Base-by-base conservation (phyloP, 2,797 vertebrate genomes). In the Arremon brunneinucha region DNA sequence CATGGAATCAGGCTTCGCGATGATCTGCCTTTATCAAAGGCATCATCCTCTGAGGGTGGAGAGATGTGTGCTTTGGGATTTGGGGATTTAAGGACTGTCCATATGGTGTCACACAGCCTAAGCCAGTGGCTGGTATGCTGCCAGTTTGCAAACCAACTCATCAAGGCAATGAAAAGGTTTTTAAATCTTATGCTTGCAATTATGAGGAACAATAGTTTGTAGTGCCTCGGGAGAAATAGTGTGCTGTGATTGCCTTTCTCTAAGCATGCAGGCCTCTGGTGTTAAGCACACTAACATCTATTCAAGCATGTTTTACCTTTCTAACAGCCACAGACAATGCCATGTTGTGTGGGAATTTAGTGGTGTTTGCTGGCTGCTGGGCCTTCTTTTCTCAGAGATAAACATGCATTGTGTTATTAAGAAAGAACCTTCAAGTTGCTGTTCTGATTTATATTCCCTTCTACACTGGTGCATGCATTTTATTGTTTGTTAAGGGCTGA, bases 391-490 rank as follows among this genome's bases (percentile, higher is more conserved):
- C 39, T 27, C 27, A 55, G 75, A 86, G 85, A 87, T 94, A 90
- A 92, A 80, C 64, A 52, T 15, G 53, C 24, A 7, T 59, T 79
- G 53, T 78, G 68, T 53, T 71, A 71, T 81, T 87, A 79, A 94
- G 87, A 95, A 91, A 84, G 47, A 64, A 19, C 55, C 59, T 92
- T 93, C 83, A 46, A 67, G 89, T 64, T 87, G 41, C 32, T 80
- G 52, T 65, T 92, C 52, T 87, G 75, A 93, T 97, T 94, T 93
- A 79, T 89, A 57, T 90, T 87, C 75, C 78, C 46, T 85, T 94
- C 84, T 85, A 83, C 39, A 11, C 35, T 26, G 21, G 39, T 77
- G 78, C 28, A 30, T 77, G 64, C 35, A 35, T 83, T 83, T 90
- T 75, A 87, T 74, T 85, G 32, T 89, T 87, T 87, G 81, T 52